These are phyloP conservation scores for Manacus vitellinus DNA, from an alignment of 2,113 vertebrate genomes.

Conservation along the genomic window DNA sequence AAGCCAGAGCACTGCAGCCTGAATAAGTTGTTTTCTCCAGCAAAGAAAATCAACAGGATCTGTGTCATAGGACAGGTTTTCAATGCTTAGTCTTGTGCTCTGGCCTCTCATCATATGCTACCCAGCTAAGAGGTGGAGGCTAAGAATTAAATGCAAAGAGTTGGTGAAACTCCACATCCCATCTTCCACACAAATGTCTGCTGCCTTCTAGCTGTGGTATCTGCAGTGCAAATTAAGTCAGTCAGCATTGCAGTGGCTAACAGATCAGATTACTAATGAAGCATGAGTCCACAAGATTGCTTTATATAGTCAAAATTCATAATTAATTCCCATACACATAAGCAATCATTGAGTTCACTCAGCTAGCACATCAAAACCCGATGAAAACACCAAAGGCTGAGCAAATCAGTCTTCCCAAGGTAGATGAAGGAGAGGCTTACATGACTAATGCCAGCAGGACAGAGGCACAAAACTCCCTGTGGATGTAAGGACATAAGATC, in stretches of 20 bases:
- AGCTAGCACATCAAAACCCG: slow-evolving; percentile 30
- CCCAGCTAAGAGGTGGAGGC: background rate
- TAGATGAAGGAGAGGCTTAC: slow-evolving; percentile 39
- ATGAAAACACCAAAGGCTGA: slow-evolving; percentile 29
- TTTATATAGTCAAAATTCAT: background rate
- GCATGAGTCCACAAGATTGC: slow-evolving; percentile 2
- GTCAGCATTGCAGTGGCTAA: background rate
- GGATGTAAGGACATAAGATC: slow-evolving; percentile 38
- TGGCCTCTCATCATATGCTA: background rate
- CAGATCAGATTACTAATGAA: slow-evolving; percentile 21
- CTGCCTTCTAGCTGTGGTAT: background rate
- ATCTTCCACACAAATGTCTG: background rate
- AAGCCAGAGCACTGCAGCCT: background rate
- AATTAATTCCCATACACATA: slow-evolving; percentile 42
- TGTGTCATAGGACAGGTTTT: background rate
- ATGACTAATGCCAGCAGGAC: slow-evolving; percentile 33
- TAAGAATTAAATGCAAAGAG: background rate
- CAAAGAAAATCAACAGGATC: background rate
- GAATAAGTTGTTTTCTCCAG: background rate
- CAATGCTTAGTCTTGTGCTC: background rate
- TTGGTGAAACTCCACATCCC: background rate
- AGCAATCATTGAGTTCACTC: background rate
- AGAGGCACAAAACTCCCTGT: background rate
- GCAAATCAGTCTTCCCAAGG: slow-evolving; percentile 28
- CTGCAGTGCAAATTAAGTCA: background rate